Percentiles rank a stretch among this genome's conserved stretches.
Conservation (phyloP, 2,797 vertebrate genomes). For the Tolypeutes matacus region DNA sequence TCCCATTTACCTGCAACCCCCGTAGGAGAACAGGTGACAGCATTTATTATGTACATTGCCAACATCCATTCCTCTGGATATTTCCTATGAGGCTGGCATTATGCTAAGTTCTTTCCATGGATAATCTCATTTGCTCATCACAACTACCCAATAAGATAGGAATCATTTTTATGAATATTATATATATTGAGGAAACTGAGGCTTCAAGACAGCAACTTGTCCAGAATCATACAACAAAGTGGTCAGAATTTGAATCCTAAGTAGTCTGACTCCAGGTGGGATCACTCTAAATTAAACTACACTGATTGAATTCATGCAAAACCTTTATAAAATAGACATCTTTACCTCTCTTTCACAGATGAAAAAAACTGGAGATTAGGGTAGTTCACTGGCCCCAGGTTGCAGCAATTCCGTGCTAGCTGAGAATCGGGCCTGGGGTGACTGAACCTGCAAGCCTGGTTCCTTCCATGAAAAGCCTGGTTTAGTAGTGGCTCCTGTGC, state of each 20-base stretch:
- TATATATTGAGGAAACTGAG: background rate
- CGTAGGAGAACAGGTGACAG: slow-evolving; percentile 54
- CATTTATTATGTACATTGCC: accelerated
- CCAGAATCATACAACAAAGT: background rate
- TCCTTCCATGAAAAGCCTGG: background rate
- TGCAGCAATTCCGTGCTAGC: background rate
- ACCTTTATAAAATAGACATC: background rate
- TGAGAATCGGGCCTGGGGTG: background rate
- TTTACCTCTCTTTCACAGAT: background rate
- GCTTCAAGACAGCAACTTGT: background rate
- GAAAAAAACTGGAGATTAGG: slow-evolving; percentile 36
- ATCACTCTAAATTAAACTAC: background rate
- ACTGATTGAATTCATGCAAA: slow-evolving; percentile 31
- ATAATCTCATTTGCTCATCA: background rate
- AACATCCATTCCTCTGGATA: background rate
- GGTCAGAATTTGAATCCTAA: slow-evolving; percentile 10
- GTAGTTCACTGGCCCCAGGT: background rate
- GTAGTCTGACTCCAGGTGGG: background rate
- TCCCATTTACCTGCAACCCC: slow-evolving; percentile 36
- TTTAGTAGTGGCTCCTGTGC: slow-evolving; percentile 23
- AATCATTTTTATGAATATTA: background rate
- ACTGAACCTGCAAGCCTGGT: background rate
- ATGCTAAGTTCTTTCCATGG: background rate
- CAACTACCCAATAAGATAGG: background rate
- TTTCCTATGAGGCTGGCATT: background rate